These are phyloP conservation scores for Heliocidaris tuberculata DNA, from an alignment of 35 echinoderm and acorn worm species.

Conservation along the genomic window DNA sequence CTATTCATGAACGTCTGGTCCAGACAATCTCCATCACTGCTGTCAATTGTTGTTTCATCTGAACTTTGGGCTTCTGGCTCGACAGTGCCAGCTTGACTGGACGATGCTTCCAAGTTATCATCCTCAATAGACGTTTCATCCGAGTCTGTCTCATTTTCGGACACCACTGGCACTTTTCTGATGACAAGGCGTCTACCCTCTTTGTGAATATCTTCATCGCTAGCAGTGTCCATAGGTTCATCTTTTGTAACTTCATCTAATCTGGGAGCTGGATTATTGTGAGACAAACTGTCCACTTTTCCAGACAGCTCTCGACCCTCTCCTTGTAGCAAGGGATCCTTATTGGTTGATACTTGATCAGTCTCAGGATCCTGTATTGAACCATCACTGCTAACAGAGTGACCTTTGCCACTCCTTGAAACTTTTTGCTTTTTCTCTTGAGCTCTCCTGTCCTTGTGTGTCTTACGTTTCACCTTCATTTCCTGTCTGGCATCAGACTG, in stretches of 20 bases:
- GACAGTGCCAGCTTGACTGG: background rate
- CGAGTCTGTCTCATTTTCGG: background rate
- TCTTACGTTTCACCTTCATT: too few relatives aligned
- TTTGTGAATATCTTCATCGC: too few relatives aligned
- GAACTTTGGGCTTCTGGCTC: background rate
- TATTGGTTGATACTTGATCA: background rate
- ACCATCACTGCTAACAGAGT: too few relatives aligned
- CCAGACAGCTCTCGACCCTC: background rate
- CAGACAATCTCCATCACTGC: background rate
- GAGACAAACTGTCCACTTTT: background rate
- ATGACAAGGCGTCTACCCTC: background rate
- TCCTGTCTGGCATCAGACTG: too few relatives aligned
- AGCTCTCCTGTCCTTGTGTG: too few relatives aligned
- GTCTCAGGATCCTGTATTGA: background rate
- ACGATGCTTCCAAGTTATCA: background rate
- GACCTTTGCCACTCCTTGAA: too few relatives aligned
- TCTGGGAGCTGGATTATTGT: background rate
- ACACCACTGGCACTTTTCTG: background rate
- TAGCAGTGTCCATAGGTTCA: background rate
- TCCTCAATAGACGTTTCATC: background rate
- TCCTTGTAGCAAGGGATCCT: background rate
- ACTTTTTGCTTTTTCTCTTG: too few relatives aligned
- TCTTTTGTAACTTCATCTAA: background rate
- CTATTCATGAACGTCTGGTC: too few relatives aligned
- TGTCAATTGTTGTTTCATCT: background rate